phyloP scores from a whole-genome alignment of 2,113 vertebrate species.

The Oreocharis arfaki region DNA sequence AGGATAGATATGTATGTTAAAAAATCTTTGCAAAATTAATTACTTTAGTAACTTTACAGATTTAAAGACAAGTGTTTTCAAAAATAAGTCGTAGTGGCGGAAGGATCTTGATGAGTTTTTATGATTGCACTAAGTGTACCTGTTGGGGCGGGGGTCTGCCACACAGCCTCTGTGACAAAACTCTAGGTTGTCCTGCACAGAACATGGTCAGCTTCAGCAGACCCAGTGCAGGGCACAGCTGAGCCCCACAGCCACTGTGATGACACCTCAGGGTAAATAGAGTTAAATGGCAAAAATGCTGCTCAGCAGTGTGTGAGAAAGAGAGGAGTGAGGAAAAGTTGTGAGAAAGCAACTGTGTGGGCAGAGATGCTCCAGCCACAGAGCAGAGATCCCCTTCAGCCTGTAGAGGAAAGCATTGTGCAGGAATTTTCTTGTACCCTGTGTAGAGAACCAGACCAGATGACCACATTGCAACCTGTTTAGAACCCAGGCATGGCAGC shows the following conservation, averaged over 20 bases:
- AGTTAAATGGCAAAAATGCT: not conserved
- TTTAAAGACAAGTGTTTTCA: not conserved
- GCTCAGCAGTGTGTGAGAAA: not conserved
- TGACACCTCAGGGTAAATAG: no score
- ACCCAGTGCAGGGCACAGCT: not conserved
- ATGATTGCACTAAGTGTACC: rapidly evolving
- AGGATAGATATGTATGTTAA: not conserved
- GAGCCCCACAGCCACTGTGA: not conserved
- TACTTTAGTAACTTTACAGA: not conserved
- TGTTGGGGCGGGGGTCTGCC: not conserved
- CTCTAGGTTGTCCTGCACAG: rapidly evolving
- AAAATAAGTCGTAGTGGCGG: not conserved
- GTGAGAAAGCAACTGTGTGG: not conserved
- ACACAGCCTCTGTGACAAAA: not conserved
- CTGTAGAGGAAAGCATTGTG: not conserved
- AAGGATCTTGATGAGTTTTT: not conserved
- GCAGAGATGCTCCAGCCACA: rapidly evolving
- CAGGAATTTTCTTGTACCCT: not conserved
- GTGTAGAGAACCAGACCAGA: not conserved
- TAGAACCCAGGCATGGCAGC: rapidly evolving
- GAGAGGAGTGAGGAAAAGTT: not conserved
- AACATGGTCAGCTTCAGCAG: rapidly evolving
- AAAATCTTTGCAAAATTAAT: not conserved
- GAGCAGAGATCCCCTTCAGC: rapidly evolving
- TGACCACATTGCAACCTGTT: not conserved